Evolutionary conservation across 37 sponge, comb jelly and placozoan genomes (phyloP).

Genomic region (Hexactinellida sp.): DNA sequence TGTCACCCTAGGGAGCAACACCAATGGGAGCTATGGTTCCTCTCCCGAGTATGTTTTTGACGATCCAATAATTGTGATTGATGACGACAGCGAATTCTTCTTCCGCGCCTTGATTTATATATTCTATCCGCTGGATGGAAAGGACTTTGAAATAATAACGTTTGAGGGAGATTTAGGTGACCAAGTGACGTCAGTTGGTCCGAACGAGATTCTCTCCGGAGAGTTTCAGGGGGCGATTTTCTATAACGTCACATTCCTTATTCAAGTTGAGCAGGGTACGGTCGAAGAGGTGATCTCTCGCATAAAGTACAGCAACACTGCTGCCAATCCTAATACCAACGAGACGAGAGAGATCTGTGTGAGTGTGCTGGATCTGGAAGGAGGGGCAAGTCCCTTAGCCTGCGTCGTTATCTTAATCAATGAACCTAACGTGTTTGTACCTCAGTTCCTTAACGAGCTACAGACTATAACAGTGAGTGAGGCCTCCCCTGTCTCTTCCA

Average conservation of each 20-base stretch:
- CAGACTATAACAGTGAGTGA: not conserved
- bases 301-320: not conserved
- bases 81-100: not conserved
- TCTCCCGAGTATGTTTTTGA: not conserved
- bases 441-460: not conserved
- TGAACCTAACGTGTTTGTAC: not conserved
- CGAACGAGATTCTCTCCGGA: not conserved
- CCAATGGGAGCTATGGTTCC: not conserved
- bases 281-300: not conserved
- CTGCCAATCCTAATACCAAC: not conserved
- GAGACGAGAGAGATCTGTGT: not conserved
- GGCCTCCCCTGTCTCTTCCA: not conserved
- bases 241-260: not conserved
- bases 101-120: not conserved
- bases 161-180: slow-evolving; percentile 7
- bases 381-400: not conserved
- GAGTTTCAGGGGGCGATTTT: not conserved
- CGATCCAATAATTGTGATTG: not conserved
- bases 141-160: slow-evolving; percentile 1
- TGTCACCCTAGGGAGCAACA: not conserved
- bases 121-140: not conserved
- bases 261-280: not conserved
- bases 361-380: not conserved
- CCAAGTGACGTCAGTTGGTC: not conserved
- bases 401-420: not conserved